phyloP scores from a whole-genome alignment of 2,888 invertebrate genomes.

The Eumerus sabulonum region DNA sequence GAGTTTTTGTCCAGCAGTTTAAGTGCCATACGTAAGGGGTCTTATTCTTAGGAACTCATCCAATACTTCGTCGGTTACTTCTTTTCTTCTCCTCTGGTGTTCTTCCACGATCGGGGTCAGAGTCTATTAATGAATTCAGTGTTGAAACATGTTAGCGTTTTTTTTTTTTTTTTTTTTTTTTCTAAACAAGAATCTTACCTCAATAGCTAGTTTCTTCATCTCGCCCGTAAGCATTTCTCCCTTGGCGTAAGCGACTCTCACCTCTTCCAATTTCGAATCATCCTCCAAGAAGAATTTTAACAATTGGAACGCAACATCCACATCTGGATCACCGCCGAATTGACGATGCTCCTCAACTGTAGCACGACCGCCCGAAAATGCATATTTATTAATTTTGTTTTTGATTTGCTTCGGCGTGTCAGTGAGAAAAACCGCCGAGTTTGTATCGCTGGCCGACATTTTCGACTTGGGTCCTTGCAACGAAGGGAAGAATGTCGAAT shows the following conservation, averaged over 20 bases:
- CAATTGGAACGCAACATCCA: slow-evolving; percentile 97
- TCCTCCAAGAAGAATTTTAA: slow-evolving; percentile 96
- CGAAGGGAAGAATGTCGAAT: slow-evolving; percentile 94
- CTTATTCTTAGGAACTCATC: slow-evolving; percentile 91
- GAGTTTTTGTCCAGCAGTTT: slow-evolving; percentile 27
- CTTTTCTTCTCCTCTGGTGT: slow-evolving; percentile 89
- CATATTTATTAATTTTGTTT: slow-evolving; percentile 97
- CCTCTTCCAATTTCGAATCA: slow-evolving; percentile 89
- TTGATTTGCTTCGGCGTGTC: slow-evolving; percentile 97
- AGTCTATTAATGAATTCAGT: slow-evolving; percentile 74
- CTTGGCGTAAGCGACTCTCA: slow-evolving; percentile 79
- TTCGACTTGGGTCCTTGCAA: slow-evolving; percentile 98
- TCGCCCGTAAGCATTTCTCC: slow-evolving; percentile 96
- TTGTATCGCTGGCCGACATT: slow-evolving; percentile 98
- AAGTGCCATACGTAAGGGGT: slow-evolving; percentile 82
- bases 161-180: too few species aligned
- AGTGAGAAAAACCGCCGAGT: slow-evolving; percentile 95
- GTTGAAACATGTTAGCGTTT: too few species aligned
- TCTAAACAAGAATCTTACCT: slow-evolving; percentile 74
- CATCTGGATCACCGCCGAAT: slow-evolving; percentile 95
- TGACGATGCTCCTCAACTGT: slow-evolving; percentile 95
- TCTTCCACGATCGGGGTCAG: slow-evolving; percentile 88
- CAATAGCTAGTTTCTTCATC: slow-evolving; percentile 94
- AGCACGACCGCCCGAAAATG: slow-evolving; percentile 97
- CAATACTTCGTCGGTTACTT: slow-evolving; percentile 91